phyloP scores from a whole-genome alignment of 1,140 invertebrate species.

The Chelonus insularis region DNA sequence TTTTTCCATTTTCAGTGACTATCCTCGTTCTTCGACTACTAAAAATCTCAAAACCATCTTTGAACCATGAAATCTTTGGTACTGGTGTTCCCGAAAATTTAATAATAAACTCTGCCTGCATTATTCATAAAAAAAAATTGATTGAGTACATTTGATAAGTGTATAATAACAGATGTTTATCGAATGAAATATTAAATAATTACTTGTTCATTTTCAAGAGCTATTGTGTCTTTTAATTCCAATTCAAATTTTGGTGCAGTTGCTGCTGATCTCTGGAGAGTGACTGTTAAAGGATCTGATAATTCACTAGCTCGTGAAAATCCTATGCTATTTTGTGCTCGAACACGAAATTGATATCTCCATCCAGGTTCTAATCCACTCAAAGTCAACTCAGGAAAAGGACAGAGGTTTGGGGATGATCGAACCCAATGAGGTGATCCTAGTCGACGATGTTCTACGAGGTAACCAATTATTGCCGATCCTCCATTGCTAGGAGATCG shows the following conservation, averaged over 20 bases:
- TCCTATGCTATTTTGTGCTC: slow-evolving; percentile 83
- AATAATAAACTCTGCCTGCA: slow-evolving; percentile 76
- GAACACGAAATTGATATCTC: slow-evolving; percentile 86
- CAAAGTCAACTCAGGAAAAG: slow-evolving; percentile 71
- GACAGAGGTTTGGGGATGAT: slow-evolving; percentile 71
- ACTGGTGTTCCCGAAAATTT: slow-evolving; percentile 79
- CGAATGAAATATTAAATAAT: slow-evolving; percentile 11
- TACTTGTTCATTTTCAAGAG: slow-evolving; percentile 77
- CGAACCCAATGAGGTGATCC: slow-evolving; percentile 78
- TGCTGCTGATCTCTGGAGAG: slow-evolving; percentile 68
- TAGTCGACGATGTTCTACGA: slow-evolving; percentile 78
- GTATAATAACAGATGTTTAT: no score
- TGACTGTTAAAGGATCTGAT: slow-evolving; percentile 77
- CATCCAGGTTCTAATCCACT: slow-evolving; percentile 82
- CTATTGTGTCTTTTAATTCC: slow-evolving; percentile 68
- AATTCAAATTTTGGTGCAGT: slow-evolving; percentile 70
- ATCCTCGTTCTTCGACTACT: slow-evolving; percentile 79
- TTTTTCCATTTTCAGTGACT: slow-evolving; percentile 74
- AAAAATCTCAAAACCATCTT: slow-evolving; percentile 84
- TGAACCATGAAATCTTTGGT: slow-evolving; percentile 92
- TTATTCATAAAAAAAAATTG: no score
- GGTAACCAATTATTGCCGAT: slow-evolving; percentile 82
- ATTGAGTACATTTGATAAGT: no score
- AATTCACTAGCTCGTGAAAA: slow-evolving; percentile 76
- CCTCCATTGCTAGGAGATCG: slow-evolving; percentile 83